Base-by-base conservation (phyloP, 64 coral and sea anemone genomes). In the Catalaphyllia jardinei region DNA sequence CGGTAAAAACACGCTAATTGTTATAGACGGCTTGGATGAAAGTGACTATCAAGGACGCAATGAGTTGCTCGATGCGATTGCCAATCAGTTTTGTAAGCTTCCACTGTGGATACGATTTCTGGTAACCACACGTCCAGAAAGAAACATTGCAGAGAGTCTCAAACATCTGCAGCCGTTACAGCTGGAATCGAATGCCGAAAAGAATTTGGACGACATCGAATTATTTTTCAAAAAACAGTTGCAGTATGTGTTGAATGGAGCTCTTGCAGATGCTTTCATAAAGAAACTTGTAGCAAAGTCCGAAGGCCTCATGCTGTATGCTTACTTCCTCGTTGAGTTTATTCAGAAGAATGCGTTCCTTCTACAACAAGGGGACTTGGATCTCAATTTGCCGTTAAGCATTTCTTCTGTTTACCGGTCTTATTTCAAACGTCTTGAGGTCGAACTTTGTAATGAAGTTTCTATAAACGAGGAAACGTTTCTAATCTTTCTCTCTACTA, bases 1-100 rank as follows among this genome's bases (percentile, higher is more conserved):
- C 25, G 67, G 73, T 14, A 80, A 52, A 31, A 35, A 46, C 25
- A 62, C 15, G 25, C 64, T 91, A 14, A 74, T 85, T 12, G 80
- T 91, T 28, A 57, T 91, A 73, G 89, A 91, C 83, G 89, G 65
- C 35, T 52, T 91, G 17, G 89, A 91, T 57, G 89, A 91, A 76
- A 73, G 89, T 74, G 78, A 79, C 8, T 82, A 83, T 67, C 24
- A 76, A 42, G 67, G 42, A 14, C 67, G 74, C 14, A 46, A 74
- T 62, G 64, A 91, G 60, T 22, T 91, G 22, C 33, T 75, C 4
- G 79, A 75, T 12, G 60, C 86, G 2, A 60, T 91, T 60, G 50
- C 28, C 27, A n/a, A 74, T 46, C 77, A 90, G 6, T 62, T 91
- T 39, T 29, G 64, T n/a, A 80, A 84, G 67, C 80, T 91, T 24